Evolutionary conservation across 1,140 invertebrate genomes (phyloP).

Genomic region (Odontomachus brunneus): DNA sequence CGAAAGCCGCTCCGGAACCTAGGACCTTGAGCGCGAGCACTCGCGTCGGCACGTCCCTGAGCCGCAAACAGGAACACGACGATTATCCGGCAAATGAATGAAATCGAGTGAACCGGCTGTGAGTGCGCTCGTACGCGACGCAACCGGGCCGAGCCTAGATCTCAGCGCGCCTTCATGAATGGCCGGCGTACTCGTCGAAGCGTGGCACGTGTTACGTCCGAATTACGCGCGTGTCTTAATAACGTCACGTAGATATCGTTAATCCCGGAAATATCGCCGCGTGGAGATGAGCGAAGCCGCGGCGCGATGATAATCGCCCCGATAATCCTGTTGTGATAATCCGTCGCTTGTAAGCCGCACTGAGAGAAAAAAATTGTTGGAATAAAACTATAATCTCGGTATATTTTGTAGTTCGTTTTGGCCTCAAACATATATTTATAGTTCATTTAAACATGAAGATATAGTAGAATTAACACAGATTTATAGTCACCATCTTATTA

Average conservation of each 20-base stretch:
- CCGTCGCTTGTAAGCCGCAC: too few species aligned
- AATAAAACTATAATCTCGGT: too few species aligned
- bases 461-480: too few species aligned
- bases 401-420: too few species aligned
- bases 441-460: too few species aligned
- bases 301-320: too few species aligned
- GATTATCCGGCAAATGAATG: slow-evolving; percentile 83
- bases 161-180: slow-evolving; percentile 62
- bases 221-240: slow-evolving; percentile 57
- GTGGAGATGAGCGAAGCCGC: not conserved
- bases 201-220: slow-evolving; percentile 42
- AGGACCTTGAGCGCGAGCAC: slow-evolving; percentile 75
- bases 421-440: too few species aligned
- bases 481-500: too few species aligned
- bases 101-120: slow-evolving; percentile 77
- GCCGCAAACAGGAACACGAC: slow-evolving; percentile 81
- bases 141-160: not conserved
- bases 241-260: slow-evolving; percentile 32
- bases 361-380: too few species aligned
- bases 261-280: slow-evolving; percentile 25
- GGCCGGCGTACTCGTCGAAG: slow-evolving; percentile 37
- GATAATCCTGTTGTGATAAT: too few species aligned
- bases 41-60: slow-evolving; percentile 74
- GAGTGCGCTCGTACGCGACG: slow-evolving; percentile 26
- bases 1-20: slow-evolving; percentile 31